These are phyloP conservation scores for Maniola hyperantus DNA, from an alignment of 2,888 invertebrate species.

Conservation along the genomic window DNA sequence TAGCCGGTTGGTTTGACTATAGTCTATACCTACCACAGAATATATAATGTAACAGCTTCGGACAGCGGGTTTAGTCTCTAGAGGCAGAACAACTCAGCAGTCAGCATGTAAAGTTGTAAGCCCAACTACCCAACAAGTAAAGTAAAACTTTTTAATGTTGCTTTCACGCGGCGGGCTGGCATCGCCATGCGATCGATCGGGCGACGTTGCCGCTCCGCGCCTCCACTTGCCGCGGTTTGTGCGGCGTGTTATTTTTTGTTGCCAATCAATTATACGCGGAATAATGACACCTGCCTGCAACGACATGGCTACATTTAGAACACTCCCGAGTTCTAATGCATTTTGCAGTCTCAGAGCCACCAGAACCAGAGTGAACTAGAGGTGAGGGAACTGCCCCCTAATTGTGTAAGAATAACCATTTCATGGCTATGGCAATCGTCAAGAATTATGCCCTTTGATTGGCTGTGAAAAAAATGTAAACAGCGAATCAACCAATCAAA, in stretches of 20 bases:
- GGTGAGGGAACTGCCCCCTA: no score
- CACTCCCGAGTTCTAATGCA: constrained; percentile 20
- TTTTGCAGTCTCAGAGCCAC: constrained; percentile 1
- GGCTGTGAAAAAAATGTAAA: no score
- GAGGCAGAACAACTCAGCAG: constrained; percentile 32
- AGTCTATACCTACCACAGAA: no score
- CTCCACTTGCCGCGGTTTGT: constrained; percentile 44
- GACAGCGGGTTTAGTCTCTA: constrained; percentile 19
- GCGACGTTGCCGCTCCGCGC: constrained; percentile 74
- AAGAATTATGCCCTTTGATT: no score
- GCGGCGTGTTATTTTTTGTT: constrained; percentile 62
- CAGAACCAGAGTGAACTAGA: no score
- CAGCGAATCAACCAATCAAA: no score
- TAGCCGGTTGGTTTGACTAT: no score
- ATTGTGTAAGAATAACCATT: no score
- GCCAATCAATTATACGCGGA: constrained; percentile 68
- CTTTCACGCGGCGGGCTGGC: constrained; percentile 46
- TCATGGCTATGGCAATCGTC: no score
- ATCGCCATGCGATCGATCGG: constrained; percentile 59
- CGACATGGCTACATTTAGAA: constrained; percentile 28
- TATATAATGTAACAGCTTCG: no score
- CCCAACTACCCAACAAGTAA: not conserved
- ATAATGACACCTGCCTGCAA: constrained; percentile 60
- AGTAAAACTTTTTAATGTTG: constrained; percentile 45
- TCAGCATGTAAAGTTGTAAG: not conserved